These are phyloP conservation scores for Tarsius wallacei DNA, from an alignment of 2,797 vertebrate genomes.

Conservation along the genomic window DNA sequence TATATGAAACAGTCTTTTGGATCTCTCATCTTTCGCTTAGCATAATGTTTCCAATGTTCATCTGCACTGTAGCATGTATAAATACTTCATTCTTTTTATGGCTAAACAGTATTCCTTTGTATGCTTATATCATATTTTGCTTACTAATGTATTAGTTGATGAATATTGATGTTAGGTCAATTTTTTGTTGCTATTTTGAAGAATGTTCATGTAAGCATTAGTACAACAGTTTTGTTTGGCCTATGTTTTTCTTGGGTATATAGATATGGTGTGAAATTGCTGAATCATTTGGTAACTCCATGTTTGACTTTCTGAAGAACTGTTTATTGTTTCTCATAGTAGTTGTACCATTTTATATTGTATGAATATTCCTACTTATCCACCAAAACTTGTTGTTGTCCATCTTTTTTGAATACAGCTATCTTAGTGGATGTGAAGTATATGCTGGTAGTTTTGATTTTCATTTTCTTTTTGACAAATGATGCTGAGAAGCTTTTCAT, in stretches of 20 bases:
- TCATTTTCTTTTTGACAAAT: not conserved
- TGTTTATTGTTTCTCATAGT: not conserved
- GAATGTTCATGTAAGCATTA: not conserved
- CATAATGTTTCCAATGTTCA: not conserved
- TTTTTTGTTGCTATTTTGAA: not conserved
- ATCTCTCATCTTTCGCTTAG: not conserved
- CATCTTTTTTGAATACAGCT: not conserved
- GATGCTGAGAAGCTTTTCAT: not conserved
- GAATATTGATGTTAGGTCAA: not conserved
- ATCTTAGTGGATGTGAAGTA: not conserved
- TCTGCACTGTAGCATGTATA: not conserved
- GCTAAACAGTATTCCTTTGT: not conserved
- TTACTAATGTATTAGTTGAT: not conserved
- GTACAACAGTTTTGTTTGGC: not conserved
- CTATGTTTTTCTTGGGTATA: not conserved
- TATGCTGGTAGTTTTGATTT: not conserved
- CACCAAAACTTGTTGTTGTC: not conserved
- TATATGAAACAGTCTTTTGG: not conserved
- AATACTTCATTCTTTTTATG: not conserved
- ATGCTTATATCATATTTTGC: not conserved
- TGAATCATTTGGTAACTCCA: not conserved
- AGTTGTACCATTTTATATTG: not conserved
- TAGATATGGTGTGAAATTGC: not conserved
- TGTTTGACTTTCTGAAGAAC: not conserved
- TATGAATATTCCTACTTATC: not conserved